Conservation (phyloP, 2,113 vertebrate genomes). For the Phoenicopterus ruber region DNA sequence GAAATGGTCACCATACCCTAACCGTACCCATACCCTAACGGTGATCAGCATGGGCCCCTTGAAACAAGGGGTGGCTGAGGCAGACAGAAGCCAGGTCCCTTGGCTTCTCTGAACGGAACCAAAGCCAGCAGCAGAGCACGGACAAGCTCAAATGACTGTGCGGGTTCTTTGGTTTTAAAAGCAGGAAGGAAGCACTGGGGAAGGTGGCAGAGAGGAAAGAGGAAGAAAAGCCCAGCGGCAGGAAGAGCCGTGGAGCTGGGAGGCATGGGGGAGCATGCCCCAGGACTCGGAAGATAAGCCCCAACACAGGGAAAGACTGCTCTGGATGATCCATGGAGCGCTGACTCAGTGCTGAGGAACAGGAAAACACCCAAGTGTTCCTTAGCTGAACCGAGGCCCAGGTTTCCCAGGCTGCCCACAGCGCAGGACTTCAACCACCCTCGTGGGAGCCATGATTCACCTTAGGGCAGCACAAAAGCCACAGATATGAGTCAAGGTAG, state of each 20-base stretch:
- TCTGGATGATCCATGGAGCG: background rate
- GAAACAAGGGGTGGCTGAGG: background rate
- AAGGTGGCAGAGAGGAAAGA: background rate
- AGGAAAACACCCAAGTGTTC: background rate
- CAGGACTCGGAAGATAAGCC: background rate
- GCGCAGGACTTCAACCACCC: background rate
- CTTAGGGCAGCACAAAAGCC: background rate
- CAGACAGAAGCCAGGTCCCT: background rate
- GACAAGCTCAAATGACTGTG: background rate
- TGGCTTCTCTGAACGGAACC: background rate
- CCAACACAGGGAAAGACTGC: background rate
- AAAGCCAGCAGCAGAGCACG: background rate
- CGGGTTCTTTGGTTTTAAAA: background rate
- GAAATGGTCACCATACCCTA: background rate
- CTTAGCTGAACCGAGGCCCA: background rate
- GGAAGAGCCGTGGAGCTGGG: background rate
- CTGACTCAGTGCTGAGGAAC: background rate
- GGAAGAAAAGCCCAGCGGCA: background rate
- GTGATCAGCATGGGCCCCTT: background rate
- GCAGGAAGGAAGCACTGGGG: background rate
- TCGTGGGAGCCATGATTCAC: background rate
- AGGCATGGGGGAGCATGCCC: fast-evolving
- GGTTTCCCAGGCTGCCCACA: background rate
- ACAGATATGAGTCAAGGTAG: background rate
- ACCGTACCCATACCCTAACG: fast-evolving